Evolutionary conservation across 2,888 invertebrate genomes (phyloP).

Genomic region (Himalopsyche japonica): DNA sequence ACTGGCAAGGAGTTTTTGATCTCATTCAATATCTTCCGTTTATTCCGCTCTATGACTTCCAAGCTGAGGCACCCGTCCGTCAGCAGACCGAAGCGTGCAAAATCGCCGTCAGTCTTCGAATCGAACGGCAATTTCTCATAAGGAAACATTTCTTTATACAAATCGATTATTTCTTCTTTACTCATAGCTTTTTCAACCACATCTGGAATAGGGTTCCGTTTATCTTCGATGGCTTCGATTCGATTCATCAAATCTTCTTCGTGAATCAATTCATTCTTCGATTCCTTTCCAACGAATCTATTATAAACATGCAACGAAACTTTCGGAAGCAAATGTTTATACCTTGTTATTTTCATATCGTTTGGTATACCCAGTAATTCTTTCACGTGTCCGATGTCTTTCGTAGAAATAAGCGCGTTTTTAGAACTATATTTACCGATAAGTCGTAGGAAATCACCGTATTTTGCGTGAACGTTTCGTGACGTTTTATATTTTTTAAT

Average conservation of each 20-base stretch:
- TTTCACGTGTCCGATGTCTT: not conserved
- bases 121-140: constrained; percentile 43
- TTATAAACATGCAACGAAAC: not conserved
- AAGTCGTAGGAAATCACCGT: not conserved
- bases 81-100: constrained; percentile 42
- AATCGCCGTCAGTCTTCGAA: constrained; percentile 34
- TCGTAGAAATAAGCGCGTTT: too few relatives aligned
- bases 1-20: constrained; percentile 45
- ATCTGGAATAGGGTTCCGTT: constrained; percentile 34
- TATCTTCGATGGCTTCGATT: constrained; percentile 24
- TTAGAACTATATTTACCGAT: not conserved
- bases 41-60: constrained; percentile 53
- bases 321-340: not conserved
- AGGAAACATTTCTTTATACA: constrained; percentile 45
- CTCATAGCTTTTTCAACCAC: constrained; percentile 26
- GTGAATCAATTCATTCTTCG: not conserved
- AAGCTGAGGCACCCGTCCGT: constrained; percentile 48
- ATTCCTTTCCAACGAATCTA: not conserved
- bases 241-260: constrained; percentile 4
- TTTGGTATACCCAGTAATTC: not conserved
- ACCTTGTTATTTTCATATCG: not conserved
- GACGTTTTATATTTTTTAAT: too few relatives aligned
- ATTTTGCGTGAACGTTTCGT: not conserved
- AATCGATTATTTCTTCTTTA: constrained; percentile 21
- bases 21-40: constrained; percentile 47